Evolutionary conservation across 2,888 invertebrate species (phyloP).

Genomic region (Nebria brevicollis): DNA sequence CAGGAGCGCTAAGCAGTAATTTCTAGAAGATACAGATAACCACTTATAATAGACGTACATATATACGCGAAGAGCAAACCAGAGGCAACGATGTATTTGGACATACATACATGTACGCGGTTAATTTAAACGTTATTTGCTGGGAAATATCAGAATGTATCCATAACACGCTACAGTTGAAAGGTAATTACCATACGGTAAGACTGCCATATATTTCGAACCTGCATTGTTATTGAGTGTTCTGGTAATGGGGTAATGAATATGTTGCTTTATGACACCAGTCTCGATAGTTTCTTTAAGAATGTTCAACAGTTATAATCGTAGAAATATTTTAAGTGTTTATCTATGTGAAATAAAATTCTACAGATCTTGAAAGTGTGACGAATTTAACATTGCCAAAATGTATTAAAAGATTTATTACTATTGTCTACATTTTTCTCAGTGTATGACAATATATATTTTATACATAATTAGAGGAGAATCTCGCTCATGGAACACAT

Average conservation of each 20-base stretch:
- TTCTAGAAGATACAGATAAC: constrained; percentile 3
- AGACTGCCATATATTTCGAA: background rate
- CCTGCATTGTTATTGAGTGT: background rate
- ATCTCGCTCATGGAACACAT: no score
- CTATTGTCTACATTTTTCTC: no score
- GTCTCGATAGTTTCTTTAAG: background rate
- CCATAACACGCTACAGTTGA: background rate
- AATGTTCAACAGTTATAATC: background rate
- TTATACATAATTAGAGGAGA: no score
- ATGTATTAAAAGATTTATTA: no score
- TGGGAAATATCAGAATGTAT: background rate
- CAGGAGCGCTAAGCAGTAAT: constrained; percentile 20
- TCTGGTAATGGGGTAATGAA: background rate
- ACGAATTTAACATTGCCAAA: no score
- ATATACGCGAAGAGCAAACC: background rate
- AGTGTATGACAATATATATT: no score
- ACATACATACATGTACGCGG: background rate
- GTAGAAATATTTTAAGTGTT: no score
- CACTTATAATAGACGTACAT: constrained; percentile 8
- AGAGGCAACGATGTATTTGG: background rate
- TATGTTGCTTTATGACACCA: background rate
- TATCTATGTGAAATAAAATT: no score
- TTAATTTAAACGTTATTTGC: background rate
- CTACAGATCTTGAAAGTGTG: no score
- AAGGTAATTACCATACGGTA: background rate